Conservation (phyloP, 64 coral and sea anemone species). For the Dendronephthya gigantea region DNA sequence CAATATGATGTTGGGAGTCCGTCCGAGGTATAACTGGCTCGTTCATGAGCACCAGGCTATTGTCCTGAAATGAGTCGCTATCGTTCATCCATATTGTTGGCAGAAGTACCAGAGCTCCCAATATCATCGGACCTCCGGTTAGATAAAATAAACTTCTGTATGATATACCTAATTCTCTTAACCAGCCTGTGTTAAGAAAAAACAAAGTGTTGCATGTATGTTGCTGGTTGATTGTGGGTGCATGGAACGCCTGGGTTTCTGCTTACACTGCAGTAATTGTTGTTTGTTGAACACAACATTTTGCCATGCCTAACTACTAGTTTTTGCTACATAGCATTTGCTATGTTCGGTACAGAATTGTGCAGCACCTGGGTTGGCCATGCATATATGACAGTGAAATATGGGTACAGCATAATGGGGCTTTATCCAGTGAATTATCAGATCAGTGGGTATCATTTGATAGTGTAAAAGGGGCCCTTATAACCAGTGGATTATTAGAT, state of each 20-base stretch:
- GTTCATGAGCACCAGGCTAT: neutral
- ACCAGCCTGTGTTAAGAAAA: slow-evolving; percentile 58
- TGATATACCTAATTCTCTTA: slow-evolving; percentile 46
- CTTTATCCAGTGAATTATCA: no score
- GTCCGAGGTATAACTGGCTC: neutral
- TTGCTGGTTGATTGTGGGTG: neutral
- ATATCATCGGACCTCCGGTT: slow-evolving; percentile 74
- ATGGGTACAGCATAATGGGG: no score
- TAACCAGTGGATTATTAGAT: no score
- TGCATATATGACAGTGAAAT: no score
- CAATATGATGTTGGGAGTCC: neutral
- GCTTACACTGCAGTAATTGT: no score
- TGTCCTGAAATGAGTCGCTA: neutral
- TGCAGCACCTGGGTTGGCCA: no score
- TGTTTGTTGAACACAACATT: no score
- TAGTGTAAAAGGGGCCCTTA: no score
- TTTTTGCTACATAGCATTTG: no score
- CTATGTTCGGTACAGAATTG: no score
- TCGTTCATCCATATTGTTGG: slow-evolving; percentile 32
- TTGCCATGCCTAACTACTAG: no score
- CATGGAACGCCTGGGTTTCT: neutral
- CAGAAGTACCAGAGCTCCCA: slow-evolving; percentile 53
- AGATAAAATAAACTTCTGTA: slow-evolving; percentile 69
- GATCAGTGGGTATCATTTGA: no score
- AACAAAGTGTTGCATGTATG: neutral